These are phyloP conservation scores for Phodopus roborovskii DNA, from an alignment of 2,113 vertebrate genomes.

Conservation along the genomic window DNA sequence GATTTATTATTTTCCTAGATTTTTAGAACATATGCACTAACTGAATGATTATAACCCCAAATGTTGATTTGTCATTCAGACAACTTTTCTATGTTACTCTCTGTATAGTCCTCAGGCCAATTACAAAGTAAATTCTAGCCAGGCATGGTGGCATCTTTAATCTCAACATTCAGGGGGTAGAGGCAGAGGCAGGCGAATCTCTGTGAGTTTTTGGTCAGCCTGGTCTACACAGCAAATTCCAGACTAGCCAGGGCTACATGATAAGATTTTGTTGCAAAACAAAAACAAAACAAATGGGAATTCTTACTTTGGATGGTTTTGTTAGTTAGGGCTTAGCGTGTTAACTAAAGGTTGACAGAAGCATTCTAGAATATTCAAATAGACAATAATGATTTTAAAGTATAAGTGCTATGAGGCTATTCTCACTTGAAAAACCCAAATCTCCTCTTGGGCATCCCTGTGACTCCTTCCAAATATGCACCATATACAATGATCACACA, in stretches of 20 bases:
- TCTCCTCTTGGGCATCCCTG: background rate
- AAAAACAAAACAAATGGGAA: background rate
- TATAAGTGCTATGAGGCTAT: background rate
- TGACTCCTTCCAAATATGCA: background rate
- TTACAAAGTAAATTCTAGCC: background rate
- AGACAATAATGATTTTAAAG: conserved; percentile 28
- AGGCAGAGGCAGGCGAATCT: background rate
- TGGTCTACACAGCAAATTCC: background rate
- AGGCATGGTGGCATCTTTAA: background rate
- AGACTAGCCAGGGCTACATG: background rate
- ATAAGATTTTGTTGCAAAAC: background rate
- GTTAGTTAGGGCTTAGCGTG: background rate
- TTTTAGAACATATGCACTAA: background rate
- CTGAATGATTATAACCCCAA: background rate
- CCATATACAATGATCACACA: too few relatives aligned
- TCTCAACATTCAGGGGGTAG: background rate
- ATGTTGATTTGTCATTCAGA: background rate
- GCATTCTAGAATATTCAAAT: conserved; percentile 1
- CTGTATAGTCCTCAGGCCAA: background rate
- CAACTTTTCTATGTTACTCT: background rate
- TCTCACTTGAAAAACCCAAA: background rate
- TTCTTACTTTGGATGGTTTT: background rate
- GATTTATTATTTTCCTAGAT: background rate
- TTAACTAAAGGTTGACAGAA: background rate
- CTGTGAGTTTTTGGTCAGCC: background rate